Conservation (phyloP, 2,113 vertebrate species). For the Istiophorus platypterus region DNA sequence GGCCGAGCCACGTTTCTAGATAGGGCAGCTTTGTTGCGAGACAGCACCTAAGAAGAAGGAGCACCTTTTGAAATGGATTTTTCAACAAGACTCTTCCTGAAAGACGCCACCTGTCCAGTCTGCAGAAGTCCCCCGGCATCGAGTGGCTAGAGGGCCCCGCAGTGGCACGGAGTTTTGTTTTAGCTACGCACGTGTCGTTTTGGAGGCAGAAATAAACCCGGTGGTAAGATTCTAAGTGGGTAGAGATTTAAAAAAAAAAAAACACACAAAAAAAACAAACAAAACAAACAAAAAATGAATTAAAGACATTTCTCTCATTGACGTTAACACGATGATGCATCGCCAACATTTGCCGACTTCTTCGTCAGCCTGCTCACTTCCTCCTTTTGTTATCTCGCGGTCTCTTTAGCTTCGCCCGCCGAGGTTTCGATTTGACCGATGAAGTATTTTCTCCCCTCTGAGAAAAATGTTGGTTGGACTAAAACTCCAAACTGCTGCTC, state of each 20-base stretch:
- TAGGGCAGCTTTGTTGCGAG: conserved; percentile 89
- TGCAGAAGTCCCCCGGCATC: not conserved
- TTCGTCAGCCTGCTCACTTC: too few species aligned
- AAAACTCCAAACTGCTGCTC: conserved; percentile 44
- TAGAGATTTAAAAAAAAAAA: too few species aligned
- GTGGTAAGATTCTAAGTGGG: conserved; percentile 29
- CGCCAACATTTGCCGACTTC: not conserved
- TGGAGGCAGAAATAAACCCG: conserved; percentile 17
- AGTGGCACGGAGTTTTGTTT: not conserved
- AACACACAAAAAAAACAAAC: too few species aligned
- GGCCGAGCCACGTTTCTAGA: conserved; percentile 82
- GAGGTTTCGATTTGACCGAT: conserved; percentile 4
- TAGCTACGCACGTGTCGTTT: not conserved
- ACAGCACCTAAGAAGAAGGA: conserved; percentile 77
- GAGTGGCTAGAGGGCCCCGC: too few species aligned
- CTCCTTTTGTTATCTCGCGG: not conserved
- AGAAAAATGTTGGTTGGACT: conserved; percentile 23
- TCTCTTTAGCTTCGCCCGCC: conserved; percentile 5
- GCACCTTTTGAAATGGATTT: conserved; percentile 44
- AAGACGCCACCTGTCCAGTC: not conserved
- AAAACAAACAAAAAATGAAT: too few species aligned
- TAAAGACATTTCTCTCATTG: too few species aligned
- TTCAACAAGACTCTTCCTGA: not conserved
- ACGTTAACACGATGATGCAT: not conserved
- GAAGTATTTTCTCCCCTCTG: conserved; percentile 42